Evolutionary conservation across 2,888 invertebrate species (phyloP).

Genomic region (Microdon myrmicae): DNA sequence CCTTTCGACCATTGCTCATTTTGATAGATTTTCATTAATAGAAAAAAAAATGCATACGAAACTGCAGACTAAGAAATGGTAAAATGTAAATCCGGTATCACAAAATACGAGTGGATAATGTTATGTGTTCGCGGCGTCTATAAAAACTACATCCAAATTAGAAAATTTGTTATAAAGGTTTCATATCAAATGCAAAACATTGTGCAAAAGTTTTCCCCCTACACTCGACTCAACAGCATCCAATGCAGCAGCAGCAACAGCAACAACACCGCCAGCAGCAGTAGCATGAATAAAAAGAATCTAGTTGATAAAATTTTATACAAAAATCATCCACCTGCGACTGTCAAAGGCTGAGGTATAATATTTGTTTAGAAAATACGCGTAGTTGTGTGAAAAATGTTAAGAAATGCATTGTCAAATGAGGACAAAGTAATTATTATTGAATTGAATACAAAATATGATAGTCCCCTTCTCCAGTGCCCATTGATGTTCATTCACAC

Average conservation of each 20-base stretch:
- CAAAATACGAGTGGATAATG: slow-evolving; percentile 27
- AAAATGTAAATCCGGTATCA: slow-evolving; percentile 27
- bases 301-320: slow-evolving; percentile 9
- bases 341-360: slow-evolving; percentile 25
- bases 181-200: slow-evolving; percentile 48
- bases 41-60: slow-evolving; percentile 34
- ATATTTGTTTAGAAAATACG: slow-evolving; percentile 26
- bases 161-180: slow-evolving; percentile 14
- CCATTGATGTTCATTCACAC: slow-evolving; percentile 33
- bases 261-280: slow-evolving; percentile 11
- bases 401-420: slow-evolving; percentile 27
- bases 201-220: slow-evolving; percentile 44
- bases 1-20: slow-evolving; percentile 48
- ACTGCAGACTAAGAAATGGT: slow-evolving; percentile 25
- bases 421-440: slow-evolving; percentile 12
- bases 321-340: slow-evolving; percentile 6
- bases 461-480: slow-evolving; percentile 30
- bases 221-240: slow-evolving; percentile 24
- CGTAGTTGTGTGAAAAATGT: slow-evolving; percentile 48
- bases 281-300: slow-evolving; percentile 6
- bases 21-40: slow-evolving; percentile 48
- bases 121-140: slow-evolving; percentile 20
- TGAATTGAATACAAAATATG: slow-evolving; percentile 39
- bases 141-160: slow-evolving; percentile 12
- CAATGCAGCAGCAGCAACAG: slow-evolving; percentile 2